Base-by-base conservation (phyloP, 2,113 vertebrate genomes). In the Podarcis raffonei region DNA sequence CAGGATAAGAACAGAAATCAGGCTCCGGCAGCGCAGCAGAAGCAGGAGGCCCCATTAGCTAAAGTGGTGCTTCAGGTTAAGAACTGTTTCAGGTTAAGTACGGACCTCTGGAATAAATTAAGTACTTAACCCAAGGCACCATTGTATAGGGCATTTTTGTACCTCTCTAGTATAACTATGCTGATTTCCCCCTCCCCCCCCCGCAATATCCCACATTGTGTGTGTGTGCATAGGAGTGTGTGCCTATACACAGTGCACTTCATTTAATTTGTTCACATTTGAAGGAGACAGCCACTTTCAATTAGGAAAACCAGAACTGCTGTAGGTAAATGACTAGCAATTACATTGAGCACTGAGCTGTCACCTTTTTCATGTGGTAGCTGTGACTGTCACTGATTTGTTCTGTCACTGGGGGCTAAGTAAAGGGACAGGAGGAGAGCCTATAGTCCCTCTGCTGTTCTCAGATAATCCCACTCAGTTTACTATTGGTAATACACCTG, bases 251-350 rank as follows among this genome's bases (percentile, higher is more conserved):
- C 27, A 77, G 22, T n/a, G 66, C 25, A 84, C 25, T 72, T 68
- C 12, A 86, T 68, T 79, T 79, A 86, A 53, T 86, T 66, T 80
- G 39, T 23, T 39, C 4, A 57, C 23, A 22, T 62, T 87, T 87
- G 42, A 71, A 59, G 16, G 23, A 3, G 68, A 87, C 16, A 77
- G 27, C 18, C 85, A 87, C 4, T 57, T 80, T 80, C 62, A 87
- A 6, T 80, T 80, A 35, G 12, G 66, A 69, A 87, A 37, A 72
- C 37, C 30, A 78, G 37, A 27, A 8, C 85, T 37, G 32, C 15
- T 72, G 13, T 81, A 81, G 65, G 37, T 81, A 87, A 62, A 81
- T 81, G 86, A 81, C 53, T 59, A 5, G 3, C 79, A 87, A 62
- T 81, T 87, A 87, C 30, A 81, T 62, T n/a, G 27, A 74, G 65